Percentiles rank a stretch among this genome's conserved stretches.
Evolutionary conservation across 2,888 invertebrate genomes (phyloP).

Genomic region (Sesia apiformis): DNA sequence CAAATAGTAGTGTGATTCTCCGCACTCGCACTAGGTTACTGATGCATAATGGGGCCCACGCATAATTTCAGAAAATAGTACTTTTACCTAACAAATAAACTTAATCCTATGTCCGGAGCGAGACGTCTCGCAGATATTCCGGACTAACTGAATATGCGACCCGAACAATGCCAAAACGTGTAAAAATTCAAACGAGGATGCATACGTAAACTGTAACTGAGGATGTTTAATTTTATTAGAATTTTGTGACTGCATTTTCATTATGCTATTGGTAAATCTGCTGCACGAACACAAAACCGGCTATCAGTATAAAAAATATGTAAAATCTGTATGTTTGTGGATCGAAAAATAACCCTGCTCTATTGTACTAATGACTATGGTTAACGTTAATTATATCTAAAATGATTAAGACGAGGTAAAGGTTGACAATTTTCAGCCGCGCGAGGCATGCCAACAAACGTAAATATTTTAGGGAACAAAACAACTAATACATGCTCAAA

Average conservation of each 20-base stretch:
- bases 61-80: slow-evolving; percentile 51
- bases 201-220: slow-evolving; percentile 48
- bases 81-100: slow-evolving; percentile 67
- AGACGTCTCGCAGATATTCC: slow-evolving; percentile 22
- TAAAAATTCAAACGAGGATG: slow-evolving; percentile 58
- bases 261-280: slow-evolving; percentile 57
- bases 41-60: slow-evolving; percentile 34
- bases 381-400: slow-evolving; percentile 72
- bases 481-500: slow-evolving; percentile 39
- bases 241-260: slow-evolving; percentile 48
- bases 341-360: slow-evolving; percentile 75
- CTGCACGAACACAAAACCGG: slow-evolving; percentile 70
- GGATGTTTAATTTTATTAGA: slow-evolving; percentile 58
- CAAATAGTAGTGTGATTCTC: not conserved
- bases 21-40: slow-evolving; percentile 34
- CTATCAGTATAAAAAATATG: slow-evolving; percentile 71
- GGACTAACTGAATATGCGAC: slow-evolving; percentile 54
- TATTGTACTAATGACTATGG: slow-evolving; percentile 73
- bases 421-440: slow-evolving; percentile 64
- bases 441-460: slow-evolving; percentile 36
- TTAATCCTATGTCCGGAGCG: slow-evolving; percentile 60
- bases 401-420: slow-evolving; percentile 70
- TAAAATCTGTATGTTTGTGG: slow-evolving; percentile 66
- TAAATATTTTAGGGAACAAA: slow-evolving; percentile 37
- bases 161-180: slow-evolving; percentile 62